Evolutionary conservation across 2,888 invertebrate genomes (phyloP).

Genomic region (Archips xylosteana): DNA sequence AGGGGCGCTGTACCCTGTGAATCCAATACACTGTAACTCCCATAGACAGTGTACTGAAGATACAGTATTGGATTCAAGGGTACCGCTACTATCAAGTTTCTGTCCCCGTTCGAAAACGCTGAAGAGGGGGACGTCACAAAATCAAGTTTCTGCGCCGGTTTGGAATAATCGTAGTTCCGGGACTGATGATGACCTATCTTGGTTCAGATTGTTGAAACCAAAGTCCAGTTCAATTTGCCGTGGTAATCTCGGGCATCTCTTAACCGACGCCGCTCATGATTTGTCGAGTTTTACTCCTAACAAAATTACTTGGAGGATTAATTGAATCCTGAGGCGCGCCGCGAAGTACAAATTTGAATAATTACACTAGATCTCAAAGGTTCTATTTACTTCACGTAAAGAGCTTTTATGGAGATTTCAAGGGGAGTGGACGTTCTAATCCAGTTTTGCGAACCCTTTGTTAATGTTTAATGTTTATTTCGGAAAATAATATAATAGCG

Average conservation of each 20-base stretch:
- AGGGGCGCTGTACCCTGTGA: too few relatives aligned
- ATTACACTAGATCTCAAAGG: constrained; percentile 16
- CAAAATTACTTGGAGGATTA: constrained; percentile 74
- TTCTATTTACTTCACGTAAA: constrained; percentile 22
- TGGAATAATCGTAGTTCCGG: too few relatives aligned
- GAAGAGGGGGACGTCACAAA: too few relatives aligned
- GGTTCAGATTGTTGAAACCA: too few relatives aligned
- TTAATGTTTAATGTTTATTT: constrained; percentile 8
- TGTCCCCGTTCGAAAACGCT: too few relatives aligned
- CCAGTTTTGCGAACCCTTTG: constrained; percentile 9
- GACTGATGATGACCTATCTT: too few relatives aligned
- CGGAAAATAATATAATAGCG: not conserved
- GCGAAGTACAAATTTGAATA: constrained; percentile 41
- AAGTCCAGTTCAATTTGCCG: too few relatives aligned
- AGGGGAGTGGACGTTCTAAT: constrained; percentile 11
- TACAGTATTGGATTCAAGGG: too few relatives aligned
- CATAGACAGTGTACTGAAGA: too few relatives aligned
- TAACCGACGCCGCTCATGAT: constrained; percentile 30
- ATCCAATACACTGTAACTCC: too few relatives aligned
- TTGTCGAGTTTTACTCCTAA: constrained; percentile 55
- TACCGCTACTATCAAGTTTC: too few relatives aligned
- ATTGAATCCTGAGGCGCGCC: constrained; percentile 64
- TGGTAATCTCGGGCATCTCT: not conserved
- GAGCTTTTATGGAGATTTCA: constrained; percentile 21
- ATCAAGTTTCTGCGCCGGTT: too few relatives aligned